These are phyloP conservation scores for Chymomyza costata DNA, from an alignment of 1,140 invertebrate genomes.

Conservation along the genomic window DNA sequence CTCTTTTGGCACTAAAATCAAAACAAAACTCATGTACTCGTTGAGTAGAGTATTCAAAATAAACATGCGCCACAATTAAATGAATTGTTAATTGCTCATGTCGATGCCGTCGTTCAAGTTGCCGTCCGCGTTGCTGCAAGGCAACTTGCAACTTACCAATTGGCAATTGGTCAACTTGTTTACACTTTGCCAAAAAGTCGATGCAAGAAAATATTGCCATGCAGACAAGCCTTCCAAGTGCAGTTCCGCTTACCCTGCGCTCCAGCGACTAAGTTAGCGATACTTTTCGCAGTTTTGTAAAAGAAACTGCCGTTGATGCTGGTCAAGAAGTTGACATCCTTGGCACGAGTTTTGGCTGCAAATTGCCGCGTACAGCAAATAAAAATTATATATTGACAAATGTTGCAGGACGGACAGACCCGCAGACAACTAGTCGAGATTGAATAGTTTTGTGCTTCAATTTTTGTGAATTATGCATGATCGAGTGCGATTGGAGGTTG, in stretches of 20 bases:
- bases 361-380: conserved; percentile 13
- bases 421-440: conserved; percentile 26
- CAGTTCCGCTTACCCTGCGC: too few species aligned
- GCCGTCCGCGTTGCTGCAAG: too few species aligned
- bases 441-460: conserved; percentile 22
- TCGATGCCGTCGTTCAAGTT: background rate
- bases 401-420: conserved; percentile 5
- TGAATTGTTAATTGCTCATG: conserved; percentile 17
- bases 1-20: too few species aligned
- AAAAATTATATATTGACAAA: conserved; percentile 55
- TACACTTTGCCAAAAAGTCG: conserved; percentile 23
- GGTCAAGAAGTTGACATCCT: conserved; percentile 67
- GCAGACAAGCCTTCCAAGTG: too few species aligned
- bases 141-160: too few species aligned
- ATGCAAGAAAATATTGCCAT: background rate
- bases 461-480: conserved; percentile 55
- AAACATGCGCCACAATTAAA: conserved; percentile 19
- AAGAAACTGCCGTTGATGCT: conserved; percentile 8
- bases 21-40: too few species aligned
- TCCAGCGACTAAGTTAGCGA: background rate
- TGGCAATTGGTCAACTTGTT: conserved; percentile 29
- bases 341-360: conserved; percentile 44
- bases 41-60: too few species aligned
- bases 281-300: conserved; percentile 7
- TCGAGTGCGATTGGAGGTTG: conserved; percentile 36